Evolutionary conservation across 2,888 invertebrate genomes (phyloP).

Genomic region (Lepidochrysops patricia): DNA sequence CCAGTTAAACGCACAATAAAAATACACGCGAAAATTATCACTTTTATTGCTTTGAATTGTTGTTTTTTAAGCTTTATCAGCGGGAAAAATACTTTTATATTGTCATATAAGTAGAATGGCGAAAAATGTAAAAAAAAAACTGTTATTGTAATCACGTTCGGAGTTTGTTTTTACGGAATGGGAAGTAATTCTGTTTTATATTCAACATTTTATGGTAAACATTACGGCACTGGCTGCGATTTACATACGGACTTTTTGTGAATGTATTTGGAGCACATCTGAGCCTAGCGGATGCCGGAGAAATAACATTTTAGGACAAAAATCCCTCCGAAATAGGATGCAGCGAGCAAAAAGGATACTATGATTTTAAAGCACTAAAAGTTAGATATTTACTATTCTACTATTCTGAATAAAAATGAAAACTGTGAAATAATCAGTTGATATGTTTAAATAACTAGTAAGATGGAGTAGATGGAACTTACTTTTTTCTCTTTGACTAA

Average conservation of each 20-base stretch:
- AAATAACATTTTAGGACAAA: constrained; percentile 1
- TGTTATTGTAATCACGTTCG: constrained; percentile 22
- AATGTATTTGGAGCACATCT: constrained; percentile 13
- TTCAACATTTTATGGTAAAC: constrained; percentile 23
- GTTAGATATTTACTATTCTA: neutral
- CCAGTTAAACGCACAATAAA: neutral
- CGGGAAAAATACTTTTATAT: neutral
- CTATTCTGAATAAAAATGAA: too few species aligned
- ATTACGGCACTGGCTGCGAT: constrained; percentile 22
- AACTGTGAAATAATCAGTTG: too few species aligned
- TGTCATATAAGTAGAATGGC: neutral
- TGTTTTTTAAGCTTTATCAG: neutral
- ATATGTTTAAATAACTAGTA: too few species aligned
- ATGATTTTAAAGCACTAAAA: neutral
- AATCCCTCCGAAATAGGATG: constrained; percentile 7
- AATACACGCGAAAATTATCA: neutral
- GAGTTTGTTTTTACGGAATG: constrained; percentile 24
- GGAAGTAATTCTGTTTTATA: constrained; percentile 25
- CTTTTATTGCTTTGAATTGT: neutral
- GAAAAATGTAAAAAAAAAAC: neutral
- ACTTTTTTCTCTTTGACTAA: too few species aligned
- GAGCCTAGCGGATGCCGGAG: neutral
- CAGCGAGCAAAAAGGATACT: neutral
- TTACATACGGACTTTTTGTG: constrained; percentile 24
- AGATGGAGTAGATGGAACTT: too few species aligned